Percentiles rank a stretch among this genome's conserved stretches.
phyloP scores from a whole-genome alignment of 1,140 invertebrate species.

The Lamellibrachia luymesi region DNA sequence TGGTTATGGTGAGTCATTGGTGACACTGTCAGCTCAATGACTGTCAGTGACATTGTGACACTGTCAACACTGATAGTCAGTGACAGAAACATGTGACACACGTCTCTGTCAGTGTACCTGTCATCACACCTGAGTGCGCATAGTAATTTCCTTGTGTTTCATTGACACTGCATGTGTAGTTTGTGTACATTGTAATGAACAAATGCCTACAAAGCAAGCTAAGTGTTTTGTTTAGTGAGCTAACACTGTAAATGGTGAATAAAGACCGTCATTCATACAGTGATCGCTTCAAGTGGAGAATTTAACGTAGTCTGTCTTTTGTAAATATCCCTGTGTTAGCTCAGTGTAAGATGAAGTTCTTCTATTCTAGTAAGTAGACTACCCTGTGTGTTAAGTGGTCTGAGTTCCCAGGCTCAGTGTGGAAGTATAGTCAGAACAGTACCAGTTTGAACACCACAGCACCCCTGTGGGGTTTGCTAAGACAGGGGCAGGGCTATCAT shows the following conservation, averaged over 20 bases:
- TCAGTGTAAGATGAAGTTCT: background rate
- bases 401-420: background rate
- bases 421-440: background rate
- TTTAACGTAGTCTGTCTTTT: background rate
- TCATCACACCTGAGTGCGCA: background rate
- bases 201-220: background rate
- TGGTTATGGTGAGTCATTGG: no score
- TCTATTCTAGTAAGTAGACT: background rate
- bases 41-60: background rate
- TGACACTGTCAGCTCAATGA: background rate
- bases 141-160: background rate
- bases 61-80: background rate
- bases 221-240: background rate
- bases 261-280: background rate
- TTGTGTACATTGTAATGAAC: background rate
- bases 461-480: background rate
- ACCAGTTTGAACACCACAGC: background rate
- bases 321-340: background rate
- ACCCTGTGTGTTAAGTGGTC: background rate
- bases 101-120: background rate
- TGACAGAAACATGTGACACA: background rate
- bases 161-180: background rate
- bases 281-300: background rate
- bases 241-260: background rate
- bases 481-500: background rate